A percentile compares a stretch with the other conserved stretches of the same genome.
Conservation (phyloP, 2,888 invertebrate genomes). For the Quadriops clusia region DNA sequence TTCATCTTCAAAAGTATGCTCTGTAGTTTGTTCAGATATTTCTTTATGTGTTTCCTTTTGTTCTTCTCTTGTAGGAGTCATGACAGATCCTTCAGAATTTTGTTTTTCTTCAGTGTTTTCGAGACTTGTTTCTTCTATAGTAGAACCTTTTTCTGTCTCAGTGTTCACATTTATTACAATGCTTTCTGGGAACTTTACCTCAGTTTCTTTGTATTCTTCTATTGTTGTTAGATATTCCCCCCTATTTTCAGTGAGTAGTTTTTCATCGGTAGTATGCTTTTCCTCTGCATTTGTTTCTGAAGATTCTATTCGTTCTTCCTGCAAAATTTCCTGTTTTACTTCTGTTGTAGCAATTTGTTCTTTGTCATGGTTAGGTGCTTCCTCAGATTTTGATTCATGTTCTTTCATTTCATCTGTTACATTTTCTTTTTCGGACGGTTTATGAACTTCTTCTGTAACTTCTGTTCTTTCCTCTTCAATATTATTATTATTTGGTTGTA, state of each 20-base stretch:
- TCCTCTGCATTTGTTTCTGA: not conserved
- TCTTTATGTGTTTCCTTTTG: too few species aligned
- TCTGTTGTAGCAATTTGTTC: not conserved
- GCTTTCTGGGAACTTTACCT: too few species aligned
- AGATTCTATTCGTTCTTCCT: not conserved
- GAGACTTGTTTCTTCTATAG: conserved; percentile 8
- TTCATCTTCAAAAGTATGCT: too few species aligned
- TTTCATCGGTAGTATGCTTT: not conserved
- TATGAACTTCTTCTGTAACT: not conserved
- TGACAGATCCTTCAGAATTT: too few species aligned
- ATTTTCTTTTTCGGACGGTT: not conserved
- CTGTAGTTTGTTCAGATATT: too few species aligned
- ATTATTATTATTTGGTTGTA: not conserved
- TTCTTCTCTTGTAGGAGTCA: too few species aligned
- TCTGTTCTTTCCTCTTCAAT: not conserved
- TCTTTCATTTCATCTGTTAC: not conserved
- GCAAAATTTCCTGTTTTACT: not conserved
- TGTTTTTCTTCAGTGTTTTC: too few species aligned
- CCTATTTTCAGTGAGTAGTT: too few species aligned
- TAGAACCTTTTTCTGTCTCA: conserved; percentile 19
- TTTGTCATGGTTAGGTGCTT: not conserved
- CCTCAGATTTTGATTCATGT: not conserved
- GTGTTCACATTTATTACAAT: conserved; percentile 15
- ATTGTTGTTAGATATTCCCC: too few species aligned
- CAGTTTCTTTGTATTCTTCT: too few species aligned